These are phyloP conservation scores for Rugalucina vietnamica DNA, from an alignment of 2,888 invertebrate species.

Conservation along the genomic window DNA sequence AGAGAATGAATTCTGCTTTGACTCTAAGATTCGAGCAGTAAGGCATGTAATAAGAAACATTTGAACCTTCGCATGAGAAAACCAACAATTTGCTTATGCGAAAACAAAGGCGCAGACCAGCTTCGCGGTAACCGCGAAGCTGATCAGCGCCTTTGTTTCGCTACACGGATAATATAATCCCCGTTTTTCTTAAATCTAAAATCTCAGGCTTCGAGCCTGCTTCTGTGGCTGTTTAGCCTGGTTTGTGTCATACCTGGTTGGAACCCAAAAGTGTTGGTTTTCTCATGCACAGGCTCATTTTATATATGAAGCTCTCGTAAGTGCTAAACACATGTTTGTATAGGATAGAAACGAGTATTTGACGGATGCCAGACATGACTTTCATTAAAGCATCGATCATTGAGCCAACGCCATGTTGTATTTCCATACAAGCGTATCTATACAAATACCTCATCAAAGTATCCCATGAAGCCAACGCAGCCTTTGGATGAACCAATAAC, in stretches of 20 bases:
- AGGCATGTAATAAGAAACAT: not conserved
- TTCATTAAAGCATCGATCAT: no score
- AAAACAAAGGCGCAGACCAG: no score
- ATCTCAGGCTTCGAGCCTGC: no score
- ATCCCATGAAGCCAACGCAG: slow-evolving; percentile 63
- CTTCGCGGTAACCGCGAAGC: no score
- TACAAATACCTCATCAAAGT: slow-evolving; percentile 68
- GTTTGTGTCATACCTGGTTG: no score
- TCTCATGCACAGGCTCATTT: not conserved
- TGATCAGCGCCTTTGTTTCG: no score
- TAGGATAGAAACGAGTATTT: not conserved
- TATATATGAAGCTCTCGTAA: not conserved
- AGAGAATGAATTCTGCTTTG: not conserved
- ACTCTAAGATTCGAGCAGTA: not conserved
- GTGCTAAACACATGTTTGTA: not conserved
- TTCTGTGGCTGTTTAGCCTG: no score
- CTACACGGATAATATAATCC: no score
- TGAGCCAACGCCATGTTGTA: no score
- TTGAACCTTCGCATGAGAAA: not conserved
- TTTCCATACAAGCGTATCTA: not conserved
- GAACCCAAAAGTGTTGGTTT: no score
- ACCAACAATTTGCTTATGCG: not conserved
- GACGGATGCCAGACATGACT: no score
- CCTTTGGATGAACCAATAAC: slow-evolving; percentile 65
- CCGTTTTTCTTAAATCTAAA: no score